These are phyloP conservation scores for Leucania comma DNA, from an alignment of 2,888 invertebrate genomes.

Conservation along the genomic window DNA sequence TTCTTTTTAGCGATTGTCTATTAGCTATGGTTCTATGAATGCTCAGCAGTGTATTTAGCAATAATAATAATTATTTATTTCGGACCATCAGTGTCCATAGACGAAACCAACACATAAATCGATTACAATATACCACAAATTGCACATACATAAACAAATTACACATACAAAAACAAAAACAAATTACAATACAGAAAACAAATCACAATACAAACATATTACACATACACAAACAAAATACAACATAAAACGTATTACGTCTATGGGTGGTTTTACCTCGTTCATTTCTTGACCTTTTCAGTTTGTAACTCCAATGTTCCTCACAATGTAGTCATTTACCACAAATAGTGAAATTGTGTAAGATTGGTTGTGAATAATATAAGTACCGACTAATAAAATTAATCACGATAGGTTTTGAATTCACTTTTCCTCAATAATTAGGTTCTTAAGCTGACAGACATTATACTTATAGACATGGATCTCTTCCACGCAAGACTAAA, in stretches of 20 bases:
- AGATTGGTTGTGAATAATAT: background rate
- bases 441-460: too few relatives aligned
- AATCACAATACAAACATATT: too few relatives aligned
- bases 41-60: background rate
- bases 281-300: background rate
- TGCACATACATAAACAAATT: too few relatives aligned
- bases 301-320: background rate
- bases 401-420: background rate
- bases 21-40: background rate
- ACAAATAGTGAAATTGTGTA: background rate
- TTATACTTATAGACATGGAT: background rate
- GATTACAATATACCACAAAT: too few relatives aligned
- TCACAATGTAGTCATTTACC: background rate
- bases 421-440: background rate
- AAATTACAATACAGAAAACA: too few relatives aligned
- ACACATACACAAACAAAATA: too few relatives aligned
- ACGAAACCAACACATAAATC: too few relatives aligned
- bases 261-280: background rate
- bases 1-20: background rate
- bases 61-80: too few relatives aligned
- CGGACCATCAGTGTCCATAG: too few relatives aligned
- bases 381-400: too few relatives aligned
- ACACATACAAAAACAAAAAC: too few relatives aligned
- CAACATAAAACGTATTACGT: background rate
- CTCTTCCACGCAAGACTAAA: background rate